Evolutionary conservation across 2,113 vertebrate genomes (phyloP), one percentile per base, ranked within the genome.

Genomic region (Sporophila hypoxantha): DNA sequence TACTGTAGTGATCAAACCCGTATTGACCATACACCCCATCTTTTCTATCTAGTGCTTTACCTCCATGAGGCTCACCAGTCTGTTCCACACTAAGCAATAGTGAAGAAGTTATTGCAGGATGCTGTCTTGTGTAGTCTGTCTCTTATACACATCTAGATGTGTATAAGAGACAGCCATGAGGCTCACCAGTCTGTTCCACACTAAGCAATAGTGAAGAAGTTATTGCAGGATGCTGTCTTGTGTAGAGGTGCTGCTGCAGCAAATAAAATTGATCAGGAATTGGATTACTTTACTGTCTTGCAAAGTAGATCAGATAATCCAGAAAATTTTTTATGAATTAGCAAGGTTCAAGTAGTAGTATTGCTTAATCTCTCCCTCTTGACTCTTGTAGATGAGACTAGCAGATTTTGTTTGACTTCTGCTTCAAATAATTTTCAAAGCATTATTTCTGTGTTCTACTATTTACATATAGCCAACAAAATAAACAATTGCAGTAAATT

Each of bases 1-100:
- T 22, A 36, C 1, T 53, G 19, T 22, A 67, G 26, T 29, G 27
- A 64, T 56, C 66, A 64, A 71, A 50, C 14, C 32, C 3, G 0
- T 37, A 32, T 5, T 4, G 4, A 44, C 27, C 0, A 0, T 34
- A 17, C 8, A 18, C 8, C 2, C 2, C 30, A 3, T 76, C 18
- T 41, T 21, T 49, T 74, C 32, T 8, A 5, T 15, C 16, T 17
- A 6, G 18, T 0, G 4, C 23, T 73, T 88, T 32, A 36, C 16
- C 12, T 46, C 25, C 12, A 15, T 0, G 17, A 61, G 14, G 22
- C 16, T 6, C 3, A 4, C 26, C 25, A 37, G 23, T 23, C 69
- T 34, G 21, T 22, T 4, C 2, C 25, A 23, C 19, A 27, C 9
- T 34, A 19, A 50, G 19, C 4, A 11, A 9, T 6, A 34, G 12